Percentiles rank a stretch among this genome's conserved stretches.
These are phyloP conservation scores for Phytoseiulus persimilis DNA, from an alignment of 2,888 invertebrate species.

Conservation along the genomic window DNA sequence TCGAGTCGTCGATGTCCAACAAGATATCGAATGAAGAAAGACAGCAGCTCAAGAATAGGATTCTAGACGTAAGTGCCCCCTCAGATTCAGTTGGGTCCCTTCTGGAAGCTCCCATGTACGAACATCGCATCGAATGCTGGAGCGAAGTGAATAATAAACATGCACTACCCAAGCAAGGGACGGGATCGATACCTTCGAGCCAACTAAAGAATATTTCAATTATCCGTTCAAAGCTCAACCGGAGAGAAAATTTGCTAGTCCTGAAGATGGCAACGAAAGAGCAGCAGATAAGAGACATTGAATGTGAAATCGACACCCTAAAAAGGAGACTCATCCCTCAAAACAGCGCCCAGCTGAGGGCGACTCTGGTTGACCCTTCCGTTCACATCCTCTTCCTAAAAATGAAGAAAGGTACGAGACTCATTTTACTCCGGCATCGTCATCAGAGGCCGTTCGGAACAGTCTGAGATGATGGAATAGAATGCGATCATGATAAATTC, in stretches of 20 bases:
- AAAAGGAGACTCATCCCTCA: conserved; percentile 17
- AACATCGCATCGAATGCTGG: too few relatives aligned
- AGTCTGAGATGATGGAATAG: too few relatives aligned
- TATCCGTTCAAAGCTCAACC: conserved; percentile 61
- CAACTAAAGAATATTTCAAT: too few relatives aligned
- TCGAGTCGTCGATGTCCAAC: neutral
- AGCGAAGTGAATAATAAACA: too few relatives aligned
- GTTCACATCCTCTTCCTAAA: conserved; percentile 85
- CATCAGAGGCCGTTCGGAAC: too few relatives aligned
- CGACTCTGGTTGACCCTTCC: conserved; percentile 83
- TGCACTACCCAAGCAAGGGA: too few relatives aligned
- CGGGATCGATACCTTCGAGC: too few relatives aligned
- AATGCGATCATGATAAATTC: too few relatives aligned
- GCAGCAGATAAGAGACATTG: conserved; percentile 88
- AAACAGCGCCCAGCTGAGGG: conserved; percentile 60
- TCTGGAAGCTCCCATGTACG: neutral
- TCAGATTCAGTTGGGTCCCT: neutral
- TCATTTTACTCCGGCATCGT: neutral
- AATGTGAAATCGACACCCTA: conserved; percentile 83
- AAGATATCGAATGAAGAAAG: conserved; percentile 7
- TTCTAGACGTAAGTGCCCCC: neutral
- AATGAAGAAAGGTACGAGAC: conserved; percentile 56
- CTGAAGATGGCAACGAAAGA: conserved; percentile 87
- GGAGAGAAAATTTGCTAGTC: conserved; percentile 82
- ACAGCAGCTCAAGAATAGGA: conserved; percentile 19